These are phyloP conservation scores for Oryzias javanicus DNA, from an alignment of 2,113 vertebrate species.

Conservation along the genomic window DNA sequence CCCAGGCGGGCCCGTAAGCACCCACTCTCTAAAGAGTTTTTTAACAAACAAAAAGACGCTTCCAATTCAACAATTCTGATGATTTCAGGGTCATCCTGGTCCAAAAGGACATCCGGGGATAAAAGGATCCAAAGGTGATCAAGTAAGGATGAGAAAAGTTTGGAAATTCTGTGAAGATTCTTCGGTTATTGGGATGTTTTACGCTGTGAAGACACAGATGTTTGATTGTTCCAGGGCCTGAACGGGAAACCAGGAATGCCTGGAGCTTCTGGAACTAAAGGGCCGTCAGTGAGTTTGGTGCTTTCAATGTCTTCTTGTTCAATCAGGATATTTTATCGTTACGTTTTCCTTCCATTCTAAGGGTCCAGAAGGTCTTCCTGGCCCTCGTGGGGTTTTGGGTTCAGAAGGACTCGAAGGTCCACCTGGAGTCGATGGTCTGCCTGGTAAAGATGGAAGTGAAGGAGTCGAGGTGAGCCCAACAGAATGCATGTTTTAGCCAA, in stretches of 20 bases:
- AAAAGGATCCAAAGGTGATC: slow-evolving; percentile 93
- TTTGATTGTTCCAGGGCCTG: slow-evolving; percentile 79
- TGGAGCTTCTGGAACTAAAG: slow-evolving; percentile 81
- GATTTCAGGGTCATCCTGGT: slow-evolving; percentile 86
- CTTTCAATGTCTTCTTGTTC: not conserved
- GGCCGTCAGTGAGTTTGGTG: slow-evolving; percentile 81
- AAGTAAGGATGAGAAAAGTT: slow-evolving; percentile 78
- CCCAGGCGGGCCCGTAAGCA: slow-evolving; percentile 89
- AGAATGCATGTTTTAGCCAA: not conserved
- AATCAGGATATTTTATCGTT: not conserved
- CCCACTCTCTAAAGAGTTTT: slow-evolving; percentile 8
- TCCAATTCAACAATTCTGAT: slow-evolving; percentile 21
- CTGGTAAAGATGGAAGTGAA: slow-evolving; percentile 81
- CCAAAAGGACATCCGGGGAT: slow-evolving; percentile 84
- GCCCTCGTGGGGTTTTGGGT: slow-evolving; percentile 88
- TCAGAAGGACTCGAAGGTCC: slow-evolving; percentile 87
- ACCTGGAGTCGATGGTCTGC: slow-evolving; percentile 81
- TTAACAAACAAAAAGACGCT: not conserved
- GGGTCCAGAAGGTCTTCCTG: slow-evolving; percentile 85
- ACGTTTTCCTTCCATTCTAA: slow-evolving; percentile 49
- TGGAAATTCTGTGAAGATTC: not conserved
- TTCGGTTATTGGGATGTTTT: not conserved
- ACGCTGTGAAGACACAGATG: slow-evolving; percentile 4
- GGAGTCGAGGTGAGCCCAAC: slow-evolving; percentile 80
- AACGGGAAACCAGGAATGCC: slow-evolving; percentile 86